Percentiles rank a stretch among this genome's conserved stretches.
phyloP scores from a whole-genome alignment of 2,113 vertebrate genomes.

The Misgurnus anguillicaudatus region DNA sequence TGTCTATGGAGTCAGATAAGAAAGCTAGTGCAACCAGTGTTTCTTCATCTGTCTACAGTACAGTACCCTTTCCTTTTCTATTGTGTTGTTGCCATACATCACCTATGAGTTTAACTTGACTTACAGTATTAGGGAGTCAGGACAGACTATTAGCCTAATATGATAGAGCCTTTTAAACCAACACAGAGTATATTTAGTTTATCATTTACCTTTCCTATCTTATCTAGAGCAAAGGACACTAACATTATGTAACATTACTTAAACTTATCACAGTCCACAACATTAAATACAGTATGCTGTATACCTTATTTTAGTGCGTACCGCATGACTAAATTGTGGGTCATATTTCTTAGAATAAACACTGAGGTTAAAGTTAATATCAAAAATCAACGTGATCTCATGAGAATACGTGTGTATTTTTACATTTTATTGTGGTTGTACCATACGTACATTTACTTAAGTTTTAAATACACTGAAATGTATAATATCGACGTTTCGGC shows the following conservation, averaged over 20 bases:
- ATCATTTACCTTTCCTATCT: conserved; percentile 39
- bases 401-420: too few relatives aligned
- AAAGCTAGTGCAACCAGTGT: conserved; percentile 27
- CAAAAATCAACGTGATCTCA: too few relatives aligned
- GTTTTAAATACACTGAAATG: too few relatives aligned
- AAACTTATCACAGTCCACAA: conserved; percentile 4
- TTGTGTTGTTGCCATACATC: conserved; percentile 28
- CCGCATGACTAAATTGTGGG: too few relatives aligned
- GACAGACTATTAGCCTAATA: conserved; percentile 15
- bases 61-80: background rate
- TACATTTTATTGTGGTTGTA: too few relatives aligned
- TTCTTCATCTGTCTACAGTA: conserved; percentile 31
- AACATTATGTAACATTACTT: background rate
- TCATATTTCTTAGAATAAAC: too few relatives aligned
- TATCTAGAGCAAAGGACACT: conserved; percentile 20
- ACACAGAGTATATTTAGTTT: conserved; percentile 5
- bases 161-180: conserved; percentile 2
- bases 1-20: conserved; percentile 47
- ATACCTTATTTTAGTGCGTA: background rate
- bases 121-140: conserved; percentile 24
- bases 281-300: background rate
- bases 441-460: too few relatives aligned
- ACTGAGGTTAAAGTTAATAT: too few relatives aligned
- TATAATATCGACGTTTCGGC: too few relatives aligned
- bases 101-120: conserved; percentile 4